Base-by-base conservation (phyloP, 1,140 invertebrate species). In the Brachionus manjavacas region DNA sequence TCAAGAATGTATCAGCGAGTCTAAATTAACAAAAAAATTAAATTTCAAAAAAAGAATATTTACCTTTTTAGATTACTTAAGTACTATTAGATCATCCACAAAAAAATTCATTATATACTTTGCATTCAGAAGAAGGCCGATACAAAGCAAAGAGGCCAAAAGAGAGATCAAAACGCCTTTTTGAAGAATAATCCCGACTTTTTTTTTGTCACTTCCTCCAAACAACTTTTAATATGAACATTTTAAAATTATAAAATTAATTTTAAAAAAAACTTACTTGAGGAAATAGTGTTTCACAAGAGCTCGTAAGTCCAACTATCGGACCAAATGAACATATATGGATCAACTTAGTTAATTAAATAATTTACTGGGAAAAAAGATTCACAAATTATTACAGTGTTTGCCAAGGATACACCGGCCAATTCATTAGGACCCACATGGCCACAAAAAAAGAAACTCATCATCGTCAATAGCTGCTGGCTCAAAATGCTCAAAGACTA, bases 401-500 rank as follows among this genome's bases (percentile, higher is more conserved):
- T 76, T 11, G 72, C 72, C 7, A 76, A 25, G 12, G 41, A 49
- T 11, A 76, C 72, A 12, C 41, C 72, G 3, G 72, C 72, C 23
- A 76, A 23, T 76, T 76, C 72, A 76, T 76, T 49, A 12, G 72
- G 20, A 9, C 72, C 72, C 14, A 76, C 43, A 25, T 76, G 72
- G 6, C 72, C 72, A n/a, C 72, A 76, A 76, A 76, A 76, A 49
- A 76, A 76, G 20, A 76, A 76, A 23, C 72, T 49, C 72, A 76
- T 76, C 72, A 76, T 76, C 9, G 20, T 76, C 16, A 76, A 76
- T n/a, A 76, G 20, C n/a, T 46, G 41, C 25, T 76, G 72, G 25
- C 72, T 76, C 20, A 76, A 16, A 14, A 49, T 49, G 25, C 72
- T 76, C 25, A 76, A 28, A 46, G 20, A 46, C 72, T 76, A 41